phyloP scores from a whole-genome alignment of 2,797 vertebrate genomes.

The Muraenolepis orangiensis region DNA sequence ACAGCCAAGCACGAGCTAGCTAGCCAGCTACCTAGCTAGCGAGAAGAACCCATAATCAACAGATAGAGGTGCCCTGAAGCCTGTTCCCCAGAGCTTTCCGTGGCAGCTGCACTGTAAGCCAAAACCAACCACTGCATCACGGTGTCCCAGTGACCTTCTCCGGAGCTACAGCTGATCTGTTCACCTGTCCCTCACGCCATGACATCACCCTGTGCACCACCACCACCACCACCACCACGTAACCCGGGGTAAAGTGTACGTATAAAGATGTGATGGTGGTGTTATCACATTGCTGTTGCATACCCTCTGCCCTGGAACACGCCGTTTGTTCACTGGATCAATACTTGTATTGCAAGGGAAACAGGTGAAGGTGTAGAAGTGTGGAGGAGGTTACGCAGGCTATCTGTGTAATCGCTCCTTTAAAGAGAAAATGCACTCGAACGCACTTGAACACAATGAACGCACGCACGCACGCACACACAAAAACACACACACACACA shows the following conservation, averaged over 20 bases:
- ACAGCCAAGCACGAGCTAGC: constrained; percentile 40
- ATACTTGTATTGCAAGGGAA: constrained; percentile 1
- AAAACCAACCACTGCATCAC: constrained; percentile 68
- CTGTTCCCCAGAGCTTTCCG: constrained; percentile 61
- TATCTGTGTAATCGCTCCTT: background rate
- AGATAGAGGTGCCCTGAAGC: constrained; percentile 44
- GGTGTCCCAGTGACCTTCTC: constrained; percentile 75
- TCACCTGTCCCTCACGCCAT: constrained; percentile 51
- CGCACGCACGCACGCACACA: background rate
- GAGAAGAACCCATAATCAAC: constrained; percentile 17
- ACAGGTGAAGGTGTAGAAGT: background rate
- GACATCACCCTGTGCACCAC: constrained; percentile 47
- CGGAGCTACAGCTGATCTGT: constrained; percentile 61
- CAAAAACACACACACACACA: background rate
- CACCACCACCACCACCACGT: background rate
- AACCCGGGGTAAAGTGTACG: too few relatives aligned
- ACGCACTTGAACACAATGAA: too few relatives aligned
- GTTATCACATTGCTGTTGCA: constrained; percentile 16
- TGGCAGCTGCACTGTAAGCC: constrained; percentile 76
- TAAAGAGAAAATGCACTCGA: background rate
- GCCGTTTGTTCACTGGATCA: constrained; percentile 14
- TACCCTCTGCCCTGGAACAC: constrained; percentile 1
- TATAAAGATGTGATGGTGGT: background rate
- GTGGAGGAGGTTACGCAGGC: background rate
- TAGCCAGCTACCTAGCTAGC: constrained; percentile 37